phyloP scores from a whole-genome alignment of 2,113 vertebrate species.

The Tachysurus fulvidraco region DNA sequence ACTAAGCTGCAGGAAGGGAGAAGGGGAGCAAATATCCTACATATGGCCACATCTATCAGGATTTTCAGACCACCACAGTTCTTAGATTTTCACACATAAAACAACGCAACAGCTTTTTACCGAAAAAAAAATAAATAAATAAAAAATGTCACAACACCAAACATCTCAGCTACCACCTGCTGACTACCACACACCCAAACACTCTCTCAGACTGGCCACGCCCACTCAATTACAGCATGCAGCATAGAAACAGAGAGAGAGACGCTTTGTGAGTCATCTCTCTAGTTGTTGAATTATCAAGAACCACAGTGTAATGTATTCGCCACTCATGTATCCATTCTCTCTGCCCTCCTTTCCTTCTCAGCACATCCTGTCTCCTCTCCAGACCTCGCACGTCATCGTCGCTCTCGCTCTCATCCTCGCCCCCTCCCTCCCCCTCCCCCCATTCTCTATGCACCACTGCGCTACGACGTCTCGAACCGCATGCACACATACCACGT shows the following conservation, averaged over 20 bases:
- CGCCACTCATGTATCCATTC: constrained; percentile 21
- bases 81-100: neutral
- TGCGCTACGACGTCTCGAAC: neutral
- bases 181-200: constrained; percentile 30
- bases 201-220: neutral
- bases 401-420: neutral
- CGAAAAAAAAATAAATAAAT: neutral
- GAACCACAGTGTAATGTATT: constrained; percentile 54
- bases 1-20: constrained; percentile 22
- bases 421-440: neutral
- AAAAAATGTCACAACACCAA: neutral
- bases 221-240: constrained; percentile 24
- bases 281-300: constrained; percentile 64
- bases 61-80: neutral
- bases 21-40: neutral
- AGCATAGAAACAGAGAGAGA: constrained; percentile 15
- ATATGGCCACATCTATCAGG: constrained; percentile 30
- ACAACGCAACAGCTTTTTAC: neutral
- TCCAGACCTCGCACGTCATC: constrained; percentile 44
- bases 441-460: constrained; percentile 25
- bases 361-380: constrained; percentile 32
- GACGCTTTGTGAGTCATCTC: constrained; percentile 64
- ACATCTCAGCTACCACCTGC: neutral
- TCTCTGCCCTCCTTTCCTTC: constrained; percentile 17
- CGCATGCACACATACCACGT: neutral